A percentile compares a stretch with the other conserved stretches of the same genome.
Conservation (phyloP, 2,797 vertebrate genomes). For the Coccyzus lansbergi region DNA sequence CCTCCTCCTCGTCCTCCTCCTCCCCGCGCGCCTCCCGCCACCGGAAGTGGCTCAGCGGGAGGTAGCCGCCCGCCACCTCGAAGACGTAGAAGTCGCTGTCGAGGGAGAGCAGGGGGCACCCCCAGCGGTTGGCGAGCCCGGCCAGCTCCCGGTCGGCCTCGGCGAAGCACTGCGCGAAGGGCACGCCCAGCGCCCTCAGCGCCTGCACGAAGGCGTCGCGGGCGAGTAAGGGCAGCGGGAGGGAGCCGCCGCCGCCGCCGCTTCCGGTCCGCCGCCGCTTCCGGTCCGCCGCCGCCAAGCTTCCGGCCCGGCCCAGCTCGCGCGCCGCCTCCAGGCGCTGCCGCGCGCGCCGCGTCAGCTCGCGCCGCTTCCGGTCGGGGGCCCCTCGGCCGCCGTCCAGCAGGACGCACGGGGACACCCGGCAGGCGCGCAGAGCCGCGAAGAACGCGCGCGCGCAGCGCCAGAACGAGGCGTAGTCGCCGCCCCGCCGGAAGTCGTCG, state of each 20-base stretch:
- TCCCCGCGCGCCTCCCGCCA: constrained; percentile 80
- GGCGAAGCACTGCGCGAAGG: constrained; percentile 87
- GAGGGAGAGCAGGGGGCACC: constrained; percentile 89
- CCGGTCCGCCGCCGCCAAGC: constrained; percentile 87
- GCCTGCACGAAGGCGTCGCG: constrained; percentile 87
- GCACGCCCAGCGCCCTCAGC: constrained; percentile 80
- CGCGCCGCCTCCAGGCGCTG: constrained; percentile 85
- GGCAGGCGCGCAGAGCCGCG: constrained; percentile 80
- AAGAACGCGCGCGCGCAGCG: constrained; percentile 82
- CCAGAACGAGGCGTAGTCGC: constrained; percentile 88
- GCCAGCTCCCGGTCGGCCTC: constrained; percentile 94
- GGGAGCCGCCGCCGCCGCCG: constrained; percentile 70
- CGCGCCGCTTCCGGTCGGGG: constrained; percentile 88
- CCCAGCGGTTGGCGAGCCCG: constrained; percentile 90
- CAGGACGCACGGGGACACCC: constrained; percentile 87
- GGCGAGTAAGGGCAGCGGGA: constrained; percentile 86
- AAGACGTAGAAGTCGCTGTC: constrained; percentile 97
- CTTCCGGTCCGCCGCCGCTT: constrained; percentile 82
- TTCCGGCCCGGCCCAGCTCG: constrained; percentile 74
- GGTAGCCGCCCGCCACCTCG: constrained; percentile 88
- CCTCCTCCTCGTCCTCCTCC: constrained; percentile 19
- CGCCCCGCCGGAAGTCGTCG: constrained; percentile 86
- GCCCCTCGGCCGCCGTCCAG: constrained; percentile 91
- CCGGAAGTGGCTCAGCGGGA: constrained; percentile 86
- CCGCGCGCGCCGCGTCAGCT: constrained; percentile 83